Evolutionary conservation across 2,113 vertebrate genomes (phyloP), one percentile per base, ranked within the genome.

Genomic region (Desmodus rotundus): DNA sequence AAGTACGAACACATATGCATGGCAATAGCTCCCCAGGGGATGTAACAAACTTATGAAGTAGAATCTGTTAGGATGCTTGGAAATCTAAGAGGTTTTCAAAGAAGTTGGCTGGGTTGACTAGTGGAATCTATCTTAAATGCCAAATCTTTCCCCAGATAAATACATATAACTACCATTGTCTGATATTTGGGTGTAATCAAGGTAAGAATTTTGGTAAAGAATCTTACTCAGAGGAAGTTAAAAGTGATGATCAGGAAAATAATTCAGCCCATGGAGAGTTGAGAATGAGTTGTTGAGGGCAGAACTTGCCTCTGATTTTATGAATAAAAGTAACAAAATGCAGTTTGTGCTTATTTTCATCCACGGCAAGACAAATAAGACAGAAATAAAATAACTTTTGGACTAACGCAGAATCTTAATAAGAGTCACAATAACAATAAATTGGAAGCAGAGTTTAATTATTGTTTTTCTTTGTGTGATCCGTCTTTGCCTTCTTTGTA

Each of bases 381-480:
- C 96, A 96, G 91, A 93, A 91, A 92, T 63, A 97, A 98, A 98
- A 97, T 87, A 96, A 96, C 77, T 94, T 98, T 98, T 97, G 94
- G 96, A 97, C 77, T 91, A 96, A 36, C 78, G 14, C 67, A 82
- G 97, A 98, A 96, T 97, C 96, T 97, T 97, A 98, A 96, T 97
- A 97, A 98, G 97, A 98, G 91, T 87, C 89, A 97, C 56, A 96
- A 83, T 97, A 98, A 98, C 94, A 98, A 97, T 97, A 95, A 97
- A 97, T 97, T 97, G 93, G 97, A 98, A 96, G 95, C 89, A 97
- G 91, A 98, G 95, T 98, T 98, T 98, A 98, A 98, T 98, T 98
- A 98, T 96, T 98, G 96, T 97, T 98, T 98, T 98, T 98, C 95
- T 97, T 83, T 97, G 96, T 98, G 97, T 98, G 96, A 97, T 96